Conservation (phyloP, 2,888 invertebrate species). For the Euzetes globulus region DNA sequence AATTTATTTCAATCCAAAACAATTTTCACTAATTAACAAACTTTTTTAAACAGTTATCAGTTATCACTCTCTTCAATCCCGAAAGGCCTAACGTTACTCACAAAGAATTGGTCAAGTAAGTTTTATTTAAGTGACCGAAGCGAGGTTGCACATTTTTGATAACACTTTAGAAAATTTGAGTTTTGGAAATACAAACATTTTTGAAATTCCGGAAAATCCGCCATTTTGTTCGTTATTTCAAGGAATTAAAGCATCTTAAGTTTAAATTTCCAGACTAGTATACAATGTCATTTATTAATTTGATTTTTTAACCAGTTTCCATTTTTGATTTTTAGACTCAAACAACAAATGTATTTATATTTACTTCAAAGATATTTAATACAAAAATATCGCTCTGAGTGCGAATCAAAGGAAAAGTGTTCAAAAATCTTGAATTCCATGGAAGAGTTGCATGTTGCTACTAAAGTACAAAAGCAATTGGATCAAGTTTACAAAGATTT, state of each 20-base stretch:
- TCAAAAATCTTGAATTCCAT: not conserved
- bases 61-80: not conserved
- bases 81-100: not conserved
- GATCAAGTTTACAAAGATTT: not conserved
- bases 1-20: too few species aligned
- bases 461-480: not conserved
- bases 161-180: too few species aligned
- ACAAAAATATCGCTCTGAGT: constrained; percentile 34
- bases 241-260: too few species aligned
- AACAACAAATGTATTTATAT: constrained; percentile 38
- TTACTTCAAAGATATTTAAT: constrained; percentile 40
- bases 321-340: not conserved
- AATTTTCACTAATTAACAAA: too few species aligned
- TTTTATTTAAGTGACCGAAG: not conserved
- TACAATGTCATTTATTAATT: too few species aligned
- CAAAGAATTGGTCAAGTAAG: not conserved
- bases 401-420: constrained; percentile 44
- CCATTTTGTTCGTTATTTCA: too few species aligned
- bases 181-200: too few species aligned
- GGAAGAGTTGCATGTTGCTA: not conserved
- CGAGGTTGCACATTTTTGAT: too few species aligned
- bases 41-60: too few species aligned
- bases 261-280: too few species aligned
- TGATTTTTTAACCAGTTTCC: not conserved
- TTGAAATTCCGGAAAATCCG: too few species aligned